Evolutionary conservation across 2,888 invertebrate species (phyloP), one percentile per base, ranked within the genome.

Genomic region (Acanthosoma haemorrhoidale): DNA sequence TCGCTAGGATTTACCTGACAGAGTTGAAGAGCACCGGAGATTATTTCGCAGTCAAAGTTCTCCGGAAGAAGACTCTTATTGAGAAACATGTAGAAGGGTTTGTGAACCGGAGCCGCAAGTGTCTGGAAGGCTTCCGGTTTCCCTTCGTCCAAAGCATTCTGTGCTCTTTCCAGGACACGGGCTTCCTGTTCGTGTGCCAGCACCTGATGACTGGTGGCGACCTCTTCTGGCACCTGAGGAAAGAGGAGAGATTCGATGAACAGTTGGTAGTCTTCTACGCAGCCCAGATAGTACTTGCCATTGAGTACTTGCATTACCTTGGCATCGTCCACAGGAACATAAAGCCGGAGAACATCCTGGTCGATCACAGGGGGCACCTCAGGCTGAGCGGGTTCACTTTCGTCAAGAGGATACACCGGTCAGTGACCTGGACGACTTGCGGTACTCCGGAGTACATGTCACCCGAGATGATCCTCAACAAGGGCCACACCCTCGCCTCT

Each of bases 341-440:
- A 71, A 96, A 96, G 79, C 95, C 95, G 0, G 96, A 96, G 82
- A 96, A 96, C 79, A 88, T 96, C 73, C 82, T 96, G 75, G 85
- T 96, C 38, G 91, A 92, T 77, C 81, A 80, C 70, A 84, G 81
- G 60, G 94, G 94, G 0, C 94, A 92, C 78, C 79, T 91, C 15
- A 87, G 93, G 83, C 86, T 96, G 67, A 93, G 94, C 0, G 97
- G 97, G 81, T 94, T 96, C 79, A 97, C 97, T 29, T 97, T 97
- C 81, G 92, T 94, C 76, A 98, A 97, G 82, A 82, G 63, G n/a
- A 60, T 75, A 9, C 72, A 70, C 68, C 84, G 85, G 32, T 25
- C 51, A 18, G 69, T 78, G 25, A 84, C 84, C 3, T 85, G 83
- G 82, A 85, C 83, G 0, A 74, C 84, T 58, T 85, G 84, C 76